Evolutionary conservation across 2,113 vertebrate species (phyloP).

Genomic region (Prochilodus magdalenae): DNA sequence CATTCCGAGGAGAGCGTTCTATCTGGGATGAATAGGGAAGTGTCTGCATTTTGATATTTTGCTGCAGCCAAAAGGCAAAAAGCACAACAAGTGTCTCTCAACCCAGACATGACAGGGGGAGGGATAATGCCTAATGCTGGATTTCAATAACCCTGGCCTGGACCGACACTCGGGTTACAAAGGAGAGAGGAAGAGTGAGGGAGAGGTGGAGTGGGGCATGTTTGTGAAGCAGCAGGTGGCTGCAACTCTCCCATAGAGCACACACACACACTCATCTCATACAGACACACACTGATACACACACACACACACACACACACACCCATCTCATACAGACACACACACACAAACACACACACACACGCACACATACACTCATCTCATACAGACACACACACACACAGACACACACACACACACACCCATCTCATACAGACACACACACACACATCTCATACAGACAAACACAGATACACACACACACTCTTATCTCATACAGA

Average conservation of each 20-base stretch:
- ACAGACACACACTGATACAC: no score
- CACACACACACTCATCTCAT: slow-evolving; percentile 15
- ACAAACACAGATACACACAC: not conserved
- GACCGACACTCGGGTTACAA: not conserved
- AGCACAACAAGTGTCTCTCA: slow-evolving; percentile 8
- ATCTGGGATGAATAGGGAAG: not conserved
- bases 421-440: not conserved
- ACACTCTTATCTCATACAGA: no score
- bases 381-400: not conserved
- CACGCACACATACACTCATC: not conserved
- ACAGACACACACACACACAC: not conserved
- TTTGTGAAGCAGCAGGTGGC: slow-evolving; percentile 44
- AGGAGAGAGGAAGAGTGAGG: not conserved
- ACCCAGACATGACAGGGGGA: not conserved
- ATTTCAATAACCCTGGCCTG: not conserved
- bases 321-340: not conserved
- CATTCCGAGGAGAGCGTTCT: not conserved
- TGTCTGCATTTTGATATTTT: not conserved
- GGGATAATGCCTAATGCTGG: not conserved
- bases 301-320: not conserved
- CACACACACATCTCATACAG: not conserved
- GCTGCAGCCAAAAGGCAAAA: not conserved
- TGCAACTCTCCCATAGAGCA: slow-evolving; percentile 13
- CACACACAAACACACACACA: not conserved
- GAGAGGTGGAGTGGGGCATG: not conserved